A percentile compares a stretch with the other conserved stretches of the same genome.
Conservation (phyloP, 1,140 invertebrate species). For the Halyomorpha halys region DNA sequence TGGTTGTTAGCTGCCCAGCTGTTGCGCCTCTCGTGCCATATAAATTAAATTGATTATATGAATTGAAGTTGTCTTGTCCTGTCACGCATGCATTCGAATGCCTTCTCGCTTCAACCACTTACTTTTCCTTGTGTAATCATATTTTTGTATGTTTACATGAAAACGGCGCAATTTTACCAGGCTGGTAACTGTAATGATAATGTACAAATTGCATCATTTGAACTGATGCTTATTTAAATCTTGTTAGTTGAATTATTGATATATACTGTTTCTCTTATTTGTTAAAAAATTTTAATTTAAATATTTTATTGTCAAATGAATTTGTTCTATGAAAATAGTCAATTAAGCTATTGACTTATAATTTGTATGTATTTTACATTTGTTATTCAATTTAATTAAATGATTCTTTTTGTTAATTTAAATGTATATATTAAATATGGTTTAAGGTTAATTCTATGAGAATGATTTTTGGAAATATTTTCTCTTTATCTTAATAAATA, state of each 20-base stretch:
- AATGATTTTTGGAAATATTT: slow-evolving; percentile 7
- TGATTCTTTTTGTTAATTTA: slow-evolving; percentile 16
- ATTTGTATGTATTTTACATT: slow-evolving; percentile 11
- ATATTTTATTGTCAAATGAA: slow-evolving; percentile 1
- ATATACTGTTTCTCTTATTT: not conserved
- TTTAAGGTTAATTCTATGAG: slow-evolving; percentile 5
- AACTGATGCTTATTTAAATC: slow-evolving; percentile 9
- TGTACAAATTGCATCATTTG: slow-evolving; percentile 16
- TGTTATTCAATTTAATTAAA: slow-evolving; percentile 13
- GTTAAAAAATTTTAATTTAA: slow-evolving; percentile 1
- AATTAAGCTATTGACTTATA: slow-evolving; percentile 15
- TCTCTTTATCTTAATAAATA: slow-evolving; percentile 11
- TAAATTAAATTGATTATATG: slow-evolving; percentile 11
- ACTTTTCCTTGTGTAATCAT: slow-evolving; percentile 8
- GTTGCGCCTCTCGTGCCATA: slow-evolving; percentile 2
- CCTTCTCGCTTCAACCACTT: slow-evolving; percentile 16
- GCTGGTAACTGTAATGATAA: slow-evolving; percentile 15
- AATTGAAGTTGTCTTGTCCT: not conserved
- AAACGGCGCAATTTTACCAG: slow-evolving; percentile 18
- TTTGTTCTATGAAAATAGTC: slow-evolving; percentile 13
- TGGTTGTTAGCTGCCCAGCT: not conserved
- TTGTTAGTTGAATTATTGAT: not conserved
- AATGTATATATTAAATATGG: slow-evolving; percentile 18
- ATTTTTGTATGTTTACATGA: slow-evolving; percentile 16
- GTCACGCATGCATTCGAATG: not conserved